A percentile compares a stretch with the other conserved stretches of the same genome.
These are phyloP conservation scores for Oscheius sp. DNA, from an alignment of 2,888 invertebrate species.

Conservation along the genomic window DNA sequence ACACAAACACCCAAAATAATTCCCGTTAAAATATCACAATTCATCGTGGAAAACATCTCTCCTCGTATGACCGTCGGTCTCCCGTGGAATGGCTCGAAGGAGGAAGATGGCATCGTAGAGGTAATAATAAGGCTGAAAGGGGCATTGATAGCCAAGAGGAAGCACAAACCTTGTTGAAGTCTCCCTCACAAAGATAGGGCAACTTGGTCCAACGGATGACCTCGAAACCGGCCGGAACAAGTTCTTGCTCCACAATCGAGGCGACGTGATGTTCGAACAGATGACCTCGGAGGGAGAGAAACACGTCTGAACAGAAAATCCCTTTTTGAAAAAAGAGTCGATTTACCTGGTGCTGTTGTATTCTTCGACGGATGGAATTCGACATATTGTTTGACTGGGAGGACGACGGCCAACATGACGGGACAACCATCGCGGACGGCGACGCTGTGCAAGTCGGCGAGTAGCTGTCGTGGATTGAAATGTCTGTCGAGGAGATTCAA, in stretches of 20 bases:
- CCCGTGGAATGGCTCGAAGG: slow-evolving; percentile 43
- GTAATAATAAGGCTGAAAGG: slow-evolving; percentile 65
- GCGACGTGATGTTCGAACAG: slow-evolving; percentile 81
- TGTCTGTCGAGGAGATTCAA: slow-evolving; percentile 92
- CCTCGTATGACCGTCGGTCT: background rate
- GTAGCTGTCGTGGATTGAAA: slow-evolving; percentile 84
- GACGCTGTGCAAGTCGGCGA: slow-evolving; percentile 82
- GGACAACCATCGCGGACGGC: slow-evolving; percentile 79
- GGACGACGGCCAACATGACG: slow-evolving; percentile 85
- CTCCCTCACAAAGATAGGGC: slow-evolving; percentile 96
- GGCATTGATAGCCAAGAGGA: background rate
- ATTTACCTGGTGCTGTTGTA: slow-evolving; percentile 51
- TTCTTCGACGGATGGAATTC: slow-evolving; percentile 78
- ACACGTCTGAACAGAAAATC: slow-evolving; percentile 66
- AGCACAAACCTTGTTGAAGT: slow-evolving; percentile 74
- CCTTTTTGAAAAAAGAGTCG: background rate
- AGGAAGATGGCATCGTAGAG: slow-evolving; percentile 68
- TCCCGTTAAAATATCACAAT: slow-evolving; percentile 8
- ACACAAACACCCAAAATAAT: background rate
- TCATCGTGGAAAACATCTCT: slow-evolving; percentile 32
- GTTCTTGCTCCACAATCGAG: slow-evolving; percentile 80
- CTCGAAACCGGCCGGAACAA: slow-evolving; percentile 81
- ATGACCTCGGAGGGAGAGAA: slow-evolving; percentile 73
- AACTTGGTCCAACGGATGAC: slow-evolving; percentile 88
- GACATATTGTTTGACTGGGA: slow-evolving; percentile 93